Base-by-base conservation (phyloP, 2,888 invertebrate species). In the Euplexia lucipara region DNA sequence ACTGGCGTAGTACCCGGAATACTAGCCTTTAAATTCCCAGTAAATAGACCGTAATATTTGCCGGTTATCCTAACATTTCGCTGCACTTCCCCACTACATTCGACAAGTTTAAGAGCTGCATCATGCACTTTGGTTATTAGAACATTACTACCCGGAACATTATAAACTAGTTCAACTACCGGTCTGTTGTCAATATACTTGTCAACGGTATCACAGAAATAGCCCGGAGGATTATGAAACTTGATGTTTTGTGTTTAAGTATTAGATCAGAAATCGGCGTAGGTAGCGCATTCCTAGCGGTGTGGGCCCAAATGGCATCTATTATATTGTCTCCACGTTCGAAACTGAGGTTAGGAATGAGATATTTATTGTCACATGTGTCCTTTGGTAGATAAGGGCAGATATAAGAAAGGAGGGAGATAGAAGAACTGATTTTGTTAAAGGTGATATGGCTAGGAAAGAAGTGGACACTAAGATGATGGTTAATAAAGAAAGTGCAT, bases 281-380 rank as follows among this genome's bases (percentile, higher is more conserved):
- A 92, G 92, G 92, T 83, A 86, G 91, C 77, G 82, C 90, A 91
- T 92, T 89, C 92, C 91, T 70, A 65, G 67, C 80, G 78, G 85
- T 87, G 91, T 92, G 90, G 92, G 91, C 90, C 82, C 83, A 79
- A 86, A 81, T 74, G 57, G 54, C 62, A 58, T 66, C 75, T 75
- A 86, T 86, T 88, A 89, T 88, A 90, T 88, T 88, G 89, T 82
- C 83, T 78, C 76, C 83, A 88, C 88, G 91, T 92, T 83, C 84
- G 76, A 32, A 51, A 65, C 73, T 79, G 57, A 75, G 75, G 70
- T 71, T 76, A 74, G 84, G 83, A 84, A 80, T 83, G 86, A 70
- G 66, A 71, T 75, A 81, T 77, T 70, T 80, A 76, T 71, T 62
- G 52, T 34, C 57, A 52, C 68, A 57, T 76, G 57, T 76, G 64